phyloP scores from a whole-genome alignment of 2,113 vertebrate species.

The Mobula hypostoma region DNA sequence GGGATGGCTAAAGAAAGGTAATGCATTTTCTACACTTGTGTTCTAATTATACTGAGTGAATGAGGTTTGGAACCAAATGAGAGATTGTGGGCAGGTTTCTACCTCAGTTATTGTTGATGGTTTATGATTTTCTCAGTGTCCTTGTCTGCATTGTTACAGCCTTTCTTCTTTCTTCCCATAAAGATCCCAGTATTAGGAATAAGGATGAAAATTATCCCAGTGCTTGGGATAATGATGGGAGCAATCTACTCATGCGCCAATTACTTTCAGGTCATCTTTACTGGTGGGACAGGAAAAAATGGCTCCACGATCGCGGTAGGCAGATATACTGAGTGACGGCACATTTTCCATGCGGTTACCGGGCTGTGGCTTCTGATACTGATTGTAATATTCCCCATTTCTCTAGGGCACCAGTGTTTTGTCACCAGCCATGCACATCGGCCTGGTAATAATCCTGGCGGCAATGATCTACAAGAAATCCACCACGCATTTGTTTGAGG shows the following conservation, averaged over 20 bases:
- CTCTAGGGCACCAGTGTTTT: conserved; percentile 90
- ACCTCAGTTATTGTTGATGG: background rate
- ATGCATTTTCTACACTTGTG: conserved; percentile 44
- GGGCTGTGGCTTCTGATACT: background rate
- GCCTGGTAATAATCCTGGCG: conserved; percentile 77
- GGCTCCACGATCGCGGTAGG: conserved; percentile 95
- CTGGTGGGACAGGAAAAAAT: conserved; percentile 90
- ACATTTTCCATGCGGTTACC: background rate
- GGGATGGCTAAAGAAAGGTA: conserved; percentile 51
- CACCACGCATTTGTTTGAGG: conserved; percentile 77
- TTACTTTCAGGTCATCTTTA: conserved; percentile 88
- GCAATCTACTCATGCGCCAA: conserved; percentile 78
- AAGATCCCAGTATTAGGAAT: conserved; percentile 76
- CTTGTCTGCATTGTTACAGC: background rate
- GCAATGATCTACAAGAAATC: conserved; percentile 94
- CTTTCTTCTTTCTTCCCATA: conserved; percentile 33
- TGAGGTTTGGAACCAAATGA: background rate
- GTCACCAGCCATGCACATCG: conserved; percentile 82
- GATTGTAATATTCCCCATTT: conserved; percentile 28
- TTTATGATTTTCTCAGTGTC: background rate
- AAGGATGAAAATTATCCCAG: conserved; percentile 68
- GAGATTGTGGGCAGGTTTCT: background rate
- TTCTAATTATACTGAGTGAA: background rate
- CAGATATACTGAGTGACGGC: background rate
- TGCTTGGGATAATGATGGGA: conserved; percentile 77